phyloP scores from a whole-genome alignment of 2,797 vertebrate genomes.

The Tragelaphus eurycerus region DNA sequence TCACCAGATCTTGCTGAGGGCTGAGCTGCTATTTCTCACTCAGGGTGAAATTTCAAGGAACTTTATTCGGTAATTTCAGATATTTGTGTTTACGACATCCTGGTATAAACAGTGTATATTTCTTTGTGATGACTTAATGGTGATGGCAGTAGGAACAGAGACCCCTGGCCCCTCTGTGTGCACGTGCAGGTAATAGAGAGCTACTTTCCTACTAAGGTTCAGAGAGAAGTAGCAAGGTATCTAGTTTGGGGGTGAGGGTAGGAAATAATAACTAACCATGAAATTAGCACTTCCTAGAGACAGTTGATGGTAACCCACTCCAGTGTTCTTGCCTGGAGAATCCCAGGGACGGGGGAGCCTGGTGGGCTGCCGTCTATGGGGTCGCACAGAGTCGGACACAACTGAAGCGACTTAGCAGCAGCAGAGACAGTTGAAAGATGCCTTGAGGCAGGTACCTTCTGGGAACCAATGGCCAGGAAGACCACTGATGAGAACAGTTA shows the following conservation, averaged over 20 bases:
- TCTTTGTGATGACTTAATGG: not conserved
- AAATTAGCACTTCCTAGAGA: slow-evolving; percentile 7
- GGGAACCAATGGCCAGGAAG: not conserved
- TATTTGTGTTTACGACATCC: not conserved
- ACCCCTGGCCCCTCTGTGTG: not conserved
- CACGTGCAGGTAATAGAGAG: not conserved
- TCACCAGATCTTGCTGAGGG: not conserved
- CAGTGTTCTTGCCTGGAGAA: too few relatives aligned
- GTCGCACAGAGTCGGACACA: too few relatives aligned
- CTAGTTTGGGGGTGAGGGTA: too few relatives aligned
- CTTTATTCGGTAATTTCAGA: not conserved
- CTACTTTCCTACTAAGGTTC: not conserved
- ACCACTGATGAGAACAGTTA: not conserved
- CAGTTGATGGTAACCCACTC: not conserved
- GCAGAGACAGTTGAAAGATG: not conserved
- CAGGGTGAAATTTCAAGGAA: not conserved
- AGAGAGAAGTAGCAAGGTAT: not conserved
- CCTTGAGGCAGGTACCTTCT: slow-evolving; percentile 8
- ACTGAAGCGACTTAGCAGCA: too few relatives aligned
- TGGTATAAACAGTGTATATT: not conserved
- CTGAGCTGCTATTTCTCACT: not conserved
- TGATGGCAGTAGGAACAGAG: not conserved
- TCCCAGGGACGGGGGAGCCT: too few relatives aligned
- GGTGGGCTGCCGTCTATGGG: accelerated
- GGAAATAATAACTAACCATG: not conserved